Evolutionary conservation across 2,888 invertebrate genomes (phyloP).

Genomic region (Protula sp.): DNA sequence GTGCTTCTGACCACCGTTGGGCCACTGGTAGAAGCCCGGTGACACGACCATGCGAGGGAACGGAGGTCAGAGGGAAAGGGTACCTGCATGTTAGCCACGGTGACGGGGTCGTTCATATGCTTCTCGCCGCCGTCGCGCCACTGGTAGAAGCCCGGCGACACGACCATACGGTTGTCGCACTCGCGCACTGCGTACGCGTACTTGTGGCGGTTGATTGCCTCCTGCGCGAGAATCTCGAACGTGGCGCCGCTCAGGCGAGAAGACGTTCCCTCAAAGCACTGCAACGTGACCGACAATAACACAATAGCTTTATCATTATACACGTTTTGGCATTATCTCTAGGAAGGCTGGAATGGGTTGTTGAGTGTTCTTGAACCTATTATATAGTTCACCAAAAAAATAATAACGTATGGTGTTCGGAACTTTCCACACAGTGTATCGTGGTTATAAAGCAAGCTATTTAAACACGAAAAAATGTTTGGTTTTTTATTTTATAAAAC

Average conservation of each 20-base stretch:
- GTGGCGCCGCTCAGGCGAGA: constrained; percentile 82
- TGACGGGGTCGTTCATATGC: constrained; percentile 92
- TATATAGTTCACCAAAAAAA: too few species aligned
- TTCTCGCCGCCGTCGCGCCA: constrained; percentile 95
- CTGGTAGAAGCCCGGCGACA: constrained; percentile 90
- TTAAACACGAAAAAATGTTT: too few species aligned
- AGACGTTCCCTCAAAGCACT: constrained; percentile 77
- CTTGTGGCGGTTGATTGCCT: constrained; percentile 64
- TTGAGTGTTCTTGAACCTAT: too few species aligned
- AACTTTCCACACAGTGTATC: too few species aligned
- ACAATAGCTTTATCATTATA: too few species aligned
- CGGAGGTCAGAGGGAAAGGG: too few species aligned
- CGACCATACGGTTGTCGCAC: constrained; percentile 69
- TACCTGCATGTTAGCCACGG: constrained; percentile 72
- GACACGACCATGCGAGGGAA: constrained; percentile 75
- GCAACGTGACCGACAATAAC: constrained; percentile 76
- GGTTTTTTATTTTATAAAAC: too few species aligned
- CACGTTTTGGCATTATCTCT: too few species aligned
- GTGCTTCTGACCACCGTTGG: constrained; percentile 92
- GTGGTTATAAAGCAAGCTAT: too few species aligned
- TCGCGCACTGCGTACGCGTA: constrained; percentile 67
- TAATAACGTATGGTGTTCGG: too few species aligned
- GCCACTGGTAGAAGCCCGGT: constrained; percentile 94
- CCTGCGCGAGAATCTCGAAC: constrained; percentile 79
- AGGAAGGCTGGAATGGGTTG: too few species aligned